Base-by-base conservation (phyloP, 2,888 invertebrate species). In the Rhyacophila evoluta region DNA sequence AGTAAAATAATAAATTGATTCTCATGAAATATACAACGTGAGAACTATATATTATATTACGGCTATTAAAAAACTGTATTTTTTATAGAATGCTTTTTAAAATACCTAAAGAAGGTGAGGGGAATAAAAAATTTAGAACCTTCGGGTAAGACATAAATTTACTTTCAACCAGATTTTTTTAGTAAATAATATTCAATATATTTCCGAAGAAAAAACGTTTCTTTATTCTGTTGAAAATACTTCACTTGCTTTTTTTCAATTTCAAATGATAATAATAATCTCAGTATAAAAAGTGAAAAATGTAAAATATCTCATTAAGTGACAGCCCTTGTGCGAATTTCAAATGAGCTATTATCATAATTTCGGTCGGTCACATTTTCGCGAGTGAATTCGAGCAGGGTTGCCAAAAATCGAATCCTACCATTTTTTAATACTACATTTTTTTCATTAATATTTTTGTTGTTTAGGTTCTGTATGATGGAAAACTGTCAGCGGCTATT, bases 401-500 rank as follows among this genome's bases (percentile, higher is more conserved):
- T 55, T 55, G 55, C 10, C 55, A 55, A 15, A 8, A 25, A 19
- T 8, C 15, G 25, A 55, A 55, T 55, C 15, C 55, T 25, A 10
- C 25, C 2, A 10, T 19, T 55, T 1, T 33, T 33, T 2, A 33
- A 33, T 33, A 4, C 29, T 2, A 33, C 29, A 33, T 33, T 33
- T 33, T 33, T 33, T 33, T 33, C 29, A 33, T 33, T 2, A 4
- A 33, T 33, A 4, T 33, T 2, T 33, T 33, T 33, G 1, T 38
- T 41, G 41, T 82, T 80, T 91, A 98, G 97, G 97, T 98, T 83
- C 92, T 99, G 84, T 99, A 99, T 89, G 99, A 99, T 89, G 99
- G 98, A 82, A 98, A 98, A 89, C 91, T 99, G 86, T 98, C 98
- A 82, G 95, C 94, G 85, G 97, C 96, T 83, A 97, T 99, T 87